Percentiles rank a stretch among this genome's conserved stretches.
Evolutionary conservation across 2,113 vertebrate species (phyloP).

Genomic region (Maccullochella peelii): DNA sequence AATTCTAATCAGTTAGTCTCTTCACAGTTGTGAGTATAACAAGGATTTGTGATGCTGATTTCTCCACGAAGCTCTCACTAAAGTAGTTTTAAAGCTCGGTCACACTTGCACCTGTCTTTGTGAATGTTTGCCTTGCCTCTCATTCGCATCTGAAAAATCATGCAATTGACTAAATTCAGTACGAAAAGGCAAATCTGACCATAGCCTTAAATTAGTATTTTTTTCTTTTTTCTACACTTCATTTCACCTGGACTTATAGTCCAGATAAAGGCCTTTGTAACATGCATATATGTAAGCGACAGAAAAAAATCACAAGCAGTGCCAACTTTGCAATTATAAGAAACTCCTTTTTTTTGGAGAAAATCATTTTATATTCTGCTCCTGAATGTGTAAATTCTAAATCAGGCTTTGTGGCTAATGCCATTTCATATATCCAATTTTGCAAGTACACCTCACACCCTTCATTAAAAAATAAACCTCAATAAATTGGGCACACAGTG

Average conservation of each 20-base stretch:
- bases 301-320: not conserved
- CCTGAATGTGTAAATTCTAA: not conserved
- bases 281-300: not conserved
- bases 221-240: not conserved
- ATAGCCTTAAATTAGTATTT: not conserved
- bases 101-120: not conserved
- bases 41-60: not conserved
- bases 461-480: not conserved
- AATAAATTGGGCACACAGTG: conserved; percentile 1
- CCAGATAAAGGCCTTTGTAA: not conserved
- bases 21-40: not conserved
- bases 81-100: not conserved
- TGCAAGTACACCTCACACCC: not conserved
- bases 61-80: not conserved
- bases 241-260: not conserved
- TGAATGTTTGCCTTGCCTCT: not conserved
- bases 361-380: not conserved
- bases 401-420: not conserved
- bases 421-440: not conserved
- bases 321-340: not conserved
- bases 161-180: not conserved
- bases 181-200: not conserved
- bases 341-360: not conserved
- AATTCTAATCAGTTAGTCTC: not conserved
- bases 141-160: not conserved